phyloP scores from a whole-genome alignment of 2,797 vertebrate species.

The Bradypodion pumilum region DNA sequence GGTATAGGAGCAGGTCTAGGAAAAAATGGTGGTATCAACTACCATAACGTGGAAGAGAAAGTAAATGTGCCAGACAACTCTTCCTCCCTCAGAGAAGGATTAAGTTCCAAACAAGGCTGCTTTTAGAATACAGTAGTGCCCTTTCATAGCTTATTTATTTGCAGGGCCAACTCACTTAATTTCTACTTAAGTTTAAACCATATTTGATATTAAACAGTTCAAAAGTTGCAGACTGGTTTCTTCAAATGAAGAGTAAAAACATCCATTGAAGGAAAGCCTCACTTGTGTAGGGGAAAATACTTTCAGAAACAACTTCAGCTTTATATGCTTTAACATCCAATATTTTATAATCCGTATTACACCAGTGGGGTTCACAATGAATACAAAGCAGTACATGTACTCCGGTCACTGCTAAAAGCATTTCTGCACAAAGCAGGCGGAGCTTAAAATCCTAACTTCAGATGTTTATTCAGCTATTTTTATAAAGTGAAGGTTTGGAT shows the following conservation, averaged over 20 bases:
- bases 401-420: constrained; percentile 18
- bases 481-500: constrained; percentile 27
- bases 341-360: constrained; percentile 37
- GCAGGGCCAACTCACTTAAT: neutral
- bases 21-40: neutral
- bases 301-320: constrained; percentile 27
- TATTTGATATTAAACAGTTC: neutral
- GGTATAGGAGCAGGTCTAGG: neutral
- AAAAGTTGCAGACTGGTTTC: constrained; percentile 5
- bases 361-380: constrained; percentile 16
- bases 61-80: neutral
- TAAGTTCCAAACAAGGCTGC: neutral
- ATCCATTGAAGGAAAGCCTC: constrained; percentile 29
- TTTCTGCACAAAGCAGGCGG: constrained; percentile 7
- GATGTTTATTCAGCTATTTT: constrained; percentile 45
- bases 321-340: constrained; percentile 24
- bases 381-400: neutral
- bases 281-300: constrained; percentile 10
- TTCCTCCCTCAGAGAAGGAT: neutral
- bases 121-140: neutral
- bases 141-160: neutral
- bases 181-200: constrained; percentile 3
- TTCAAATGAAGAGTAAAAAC: constrained; percentile 26
- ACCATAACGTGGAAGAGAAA: neutral
- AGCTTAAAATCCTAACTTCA: constrained; percentile 36